Base-by-base conservation (phyloP, 2,797 vertebrate species). In the Urophycis tenuis region DNA sequence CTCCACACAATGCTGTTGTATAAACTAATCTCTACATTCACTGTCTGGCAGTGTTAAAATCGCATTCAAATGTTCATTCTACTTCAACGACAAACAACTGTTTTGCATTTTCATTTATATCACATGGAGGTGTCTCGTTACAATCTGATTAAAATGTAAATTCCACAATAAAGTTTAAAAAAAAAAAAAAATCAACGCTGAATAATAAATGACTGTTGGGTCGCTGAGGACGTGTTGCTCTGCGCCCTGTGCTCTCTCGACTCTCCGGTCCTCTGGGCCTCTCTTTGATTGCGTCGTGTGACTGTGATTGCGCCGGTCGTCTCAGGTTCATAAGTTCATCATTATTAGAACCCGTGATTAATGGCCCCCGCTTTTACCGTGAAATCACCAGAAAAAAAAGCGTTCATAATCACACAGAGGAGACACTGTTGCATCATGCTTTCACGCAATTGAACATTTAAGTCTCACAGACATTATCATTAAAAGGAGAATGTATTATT, bases 401-500 rank as follows among this genome's bases (percentile, higher is more conserved):
- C 84, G 84, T 81, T 74, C 17, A 76, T 83, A 41, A 69, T 45
- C 35, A 69, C 36, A 34, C 9, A 10, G 34, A 80, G 1, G 2
- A 75, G 74, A 86, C 71, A 49, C 34, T 8, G 6, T 36, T 45
- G 81, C 76, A 74, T 85, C 81, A 10, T 81, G 60, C 32, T 10
- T 31, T 33, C 45, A 36, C 25, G 74, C 71, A 85, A 77, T 74
- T 45, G 30, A 78, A 79, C 83, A 87, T 87, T 17, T 31, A 34
- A 75, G 35, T 22, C 80, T 53, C 80, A 85, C 35, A 39, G 73
- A 70, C 2, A 35, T 74, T 74, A 81, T 80, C 72, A 87, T 17
- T 84, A 78, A 87, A 79, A 80, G 64, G 86, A 87, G 83, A 78
- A 86, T 81, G 78, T 34, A 29, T 83, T 85, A 80, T 81, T 81